Evolutionary conservation across 2,797 vertebrate genomes (phyloP).

Genomic region (Hippopotamyrus pictus): DNA sequence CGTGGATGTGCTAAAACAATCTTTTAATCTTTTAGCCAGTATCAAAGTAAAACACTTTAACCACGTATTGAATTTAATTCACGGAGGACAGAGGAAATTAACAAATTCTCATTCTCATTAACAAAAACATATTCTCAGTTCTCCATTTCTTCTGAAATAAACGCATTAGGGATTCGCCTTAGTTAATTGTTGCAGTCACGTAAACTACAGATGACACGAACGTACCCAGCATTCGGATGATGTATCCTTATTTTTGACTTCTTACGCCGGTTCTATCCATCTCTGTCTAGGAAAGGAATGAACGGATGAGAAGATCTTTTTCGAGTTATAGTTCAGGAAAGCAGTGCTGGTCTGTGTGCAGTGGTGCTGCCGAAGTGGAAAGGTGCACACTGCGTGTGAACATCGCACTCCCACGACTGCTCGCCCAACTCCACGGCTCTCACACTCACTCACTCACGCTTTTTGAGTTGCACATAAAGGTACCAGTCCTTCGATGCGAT

Average conservation of each 20-base stretch:
- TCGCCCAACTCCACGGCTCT: not conserved
- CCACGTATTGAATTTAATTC: not conserved
- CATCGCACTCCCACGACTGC: not conserved
- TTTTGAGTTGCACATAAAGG: not conserved
- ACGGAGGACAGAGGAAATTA: not conserved
- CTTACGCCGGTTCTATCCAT: not conserved
- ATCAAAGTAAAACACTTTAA: not conserved
- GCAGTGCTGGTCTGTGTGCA: not conserved
- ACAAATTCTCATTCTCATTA: no score
- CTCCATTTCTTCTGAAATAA: not conserved
- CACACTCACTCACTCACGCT: not conserved
- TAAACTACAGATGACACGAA: not conserved
- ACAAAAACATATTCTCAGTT: not conserved
- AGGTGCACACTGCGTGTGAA: not conserved
- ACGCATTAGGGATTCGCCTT: not conserved
- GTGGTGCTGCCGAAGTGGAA: not conserved
- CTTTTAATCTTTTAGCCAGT: not conserved
- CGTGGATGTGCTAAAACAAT: not conserved
- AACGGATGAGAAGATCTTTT: not conserved
- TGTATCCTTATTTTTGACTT: not conserved
- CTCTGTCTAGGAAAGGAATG: not conserved
- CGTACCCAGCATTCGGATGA: not conserved
- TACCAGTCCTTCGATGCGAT: not conserved
- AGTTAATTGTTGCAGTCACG: not conserved
- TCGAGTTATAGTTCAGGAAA: not conserved